Percentiles rank a stretch among this genome's conserved stretches.
Evolutionary conservation across 2,797 vertebrate genomes (phyloP).

Genomic region (Fistularia commersonii): DNA sequence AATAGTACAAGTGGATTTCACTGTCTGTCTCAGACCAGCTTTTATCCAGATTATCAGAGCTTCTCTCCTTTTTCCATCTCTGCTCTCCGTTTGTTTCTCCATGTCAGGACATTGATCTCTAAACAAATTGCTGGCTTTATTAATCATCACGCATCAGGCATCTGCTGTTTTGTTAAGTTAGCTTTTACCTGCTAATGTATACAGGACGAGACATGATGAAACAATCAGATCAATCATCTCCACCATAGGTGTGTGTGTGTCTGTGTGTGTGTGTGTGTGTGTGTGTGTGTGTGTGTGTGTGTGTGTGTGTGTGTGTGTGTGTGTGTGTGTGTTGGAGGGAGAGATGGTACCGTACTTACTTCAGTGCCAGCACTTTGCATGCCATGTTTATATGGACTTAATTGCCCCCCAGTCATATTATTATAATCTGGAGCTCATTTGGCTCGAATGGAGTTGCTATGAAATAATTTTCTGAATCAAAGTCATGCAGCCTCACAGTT

Average conservation of each 20-base stretch:
- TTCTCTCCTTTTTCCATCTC: too few relatives aligned
- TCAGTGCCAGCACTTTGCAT: conserved; percentile 54
- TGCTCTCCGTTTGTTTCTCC: conserved; percentile 4
- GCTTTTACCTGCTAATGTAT: conserved; percentile 62
- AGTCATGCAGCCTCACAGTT: conserved; percentile 34
- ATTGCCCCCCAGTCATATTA: conserved; percentile 63
- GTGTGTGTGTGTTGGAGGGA: conserved; percentile 11
- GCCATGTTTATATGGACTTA: conserved; percentile 63
- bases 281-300: conserved; percentile 20
- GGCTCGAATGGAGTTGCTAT: conserved; percentile 32
- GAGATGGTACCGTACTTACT: background rate
- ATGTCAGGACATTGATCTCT: conserved; percentile 62
- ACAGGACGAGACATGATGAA: conserved; percentile 38
- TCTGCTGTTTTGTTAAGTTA: conserved; percentile 78
- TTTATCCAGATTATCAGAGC: too few relatives aligned
- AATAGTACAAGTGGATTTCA: too few relatives aligned
- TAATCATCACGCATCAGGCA: conserved; percentile 10
- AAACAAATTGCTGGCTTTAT: conserved; percentile 77
- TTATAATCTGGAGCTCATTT: conserved; percentile 72
- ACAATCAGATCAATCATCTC: too few relatives aligned
- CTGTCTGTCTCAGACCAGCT: too few relatives aligned
- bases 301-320: conserved; percentile 31
- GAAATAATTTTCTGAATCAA: conserved; percentile 50
- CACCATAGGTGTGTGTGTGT: too few relatives aligned
- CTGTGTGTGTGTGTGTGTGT: conserved; percentile 18